Base-by-base conservation (phyloP, 2,888 invertebrate species). In the Corythucha ciliata region DNA sequence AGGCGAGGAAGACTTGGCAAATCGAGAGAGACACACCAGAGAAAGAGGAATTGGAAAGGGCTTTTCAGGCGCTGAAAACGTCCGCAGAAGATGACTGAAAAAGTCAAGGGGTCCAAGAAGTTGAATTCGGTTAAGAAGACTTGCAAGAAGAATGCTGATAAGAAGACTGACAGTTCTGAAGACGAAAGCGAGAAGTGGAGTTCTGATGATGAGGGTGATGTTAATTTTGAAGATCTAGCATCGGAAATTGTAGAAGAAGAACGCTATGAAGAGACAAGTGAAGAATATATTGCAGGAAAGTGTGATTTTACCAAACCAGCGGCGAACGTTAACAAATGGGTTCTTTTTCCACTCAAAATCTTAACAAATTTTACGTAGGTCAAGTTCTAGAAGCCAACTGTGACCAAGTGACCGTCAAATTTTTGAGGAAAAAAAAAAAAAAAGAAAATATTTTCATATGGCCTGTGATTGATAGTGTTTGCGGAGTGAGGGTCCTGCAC, bases 11-110 rank as follows among this genome's bases (percentile, higher is more conserved):
- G 42, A 20, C 44, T 29, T 44, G 50, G 44, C 4, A 33, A 47
- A 34, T 34, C 27, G 20, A 42, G 44, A 21, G 44, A 12, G 50
- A 50, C 32, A 50, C 50, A 10, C 50, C 50, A 14, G 50, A 50
- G 25, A 50, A 50, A 33, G 22, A 40, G 47, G 29, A 49, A 46
- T 16, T 48, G 20, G 48, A 41, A 26, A 26, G 21, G 21, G 24
- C 20, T 33, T 46, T 21, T 14, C 21, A 21, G 22, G 18, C 21
- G n/a, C n/a, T 20, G 24, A 40, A 21, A 48, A 21, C 21, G 14
- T 18, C 48, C 44, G 16, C 20, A 48, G 18, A 25, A 26, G 45
- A 46, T 20, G 21, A 26, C 20, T 20, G 22, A 45, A 46, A 20
- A 46, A 48, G 26, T 26, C 20, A 48, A 45, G 26, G 44, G 16